Evolutionary conservation across 2,797 vertebrate genomes (phyloP).

Genomic region (Brachymystax lenok): DNA sequence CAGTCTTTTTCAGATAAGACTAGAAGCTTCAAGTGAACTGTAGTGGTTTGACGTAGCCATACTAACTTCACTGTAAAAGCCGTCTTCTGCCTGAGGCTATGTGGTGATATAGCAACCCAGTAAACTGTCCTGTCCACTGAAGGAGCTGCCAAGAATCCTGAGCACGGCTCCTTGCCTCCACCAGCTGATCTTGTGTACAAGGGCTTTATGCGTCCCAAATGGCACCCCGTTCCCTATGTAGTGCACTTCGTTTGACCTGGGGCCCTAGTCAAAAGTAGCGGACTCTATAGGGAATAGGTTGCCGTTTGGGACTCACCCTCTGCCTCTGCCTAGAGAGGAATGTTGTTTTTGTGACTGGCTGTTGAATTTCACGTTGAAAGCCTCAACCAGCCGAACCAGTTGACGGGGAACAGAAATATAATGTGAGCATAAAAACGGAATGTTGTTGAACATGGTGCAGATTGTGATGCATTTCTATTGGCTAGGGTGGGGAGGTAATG

Average conservation of each 20-base stretch:
- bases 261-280: neutral
- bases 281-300: neutral
- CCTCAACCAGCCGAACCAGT: neutral
- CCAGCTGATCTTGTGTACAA: conserved; percentile 1
- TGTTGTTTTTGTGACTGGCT: neutral
- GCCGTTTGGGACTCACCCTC: neutral
- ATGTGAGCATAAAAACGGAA: conserved; percentile 9
- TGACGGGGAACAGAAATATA: neutral
- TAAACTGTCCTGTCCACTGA: conserved; percentile 48
- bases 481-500: neutral
- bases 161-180: conserved; percentile 9
- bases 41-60: conserved; percentile 38
- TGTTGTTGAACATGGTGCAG: neutral
- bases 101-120: conserved; percentile 44
- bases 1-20: conserved; percentile 33
- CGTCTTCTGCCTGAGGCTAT: conserved; percentile 54
- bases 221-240: neutral
- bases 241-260: conserved; percentile 20
- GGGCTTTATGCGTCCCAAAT: neutral
- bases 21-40: conserved; percentile 37
- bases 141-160: conserved; percentile 38
- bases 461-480: neutral
- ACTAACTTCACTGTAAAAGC: conserved; percentile 50
- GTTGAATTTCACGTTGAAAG: conserved; percentile 27
- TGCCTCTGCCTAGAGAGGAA: neutral